A percentile compares a stretch with the other conserved stretches of the same genome.
Conservation (phyloP, 2,797 vertebrate species). For the Hippoglossus hippoglossus region DNA sequence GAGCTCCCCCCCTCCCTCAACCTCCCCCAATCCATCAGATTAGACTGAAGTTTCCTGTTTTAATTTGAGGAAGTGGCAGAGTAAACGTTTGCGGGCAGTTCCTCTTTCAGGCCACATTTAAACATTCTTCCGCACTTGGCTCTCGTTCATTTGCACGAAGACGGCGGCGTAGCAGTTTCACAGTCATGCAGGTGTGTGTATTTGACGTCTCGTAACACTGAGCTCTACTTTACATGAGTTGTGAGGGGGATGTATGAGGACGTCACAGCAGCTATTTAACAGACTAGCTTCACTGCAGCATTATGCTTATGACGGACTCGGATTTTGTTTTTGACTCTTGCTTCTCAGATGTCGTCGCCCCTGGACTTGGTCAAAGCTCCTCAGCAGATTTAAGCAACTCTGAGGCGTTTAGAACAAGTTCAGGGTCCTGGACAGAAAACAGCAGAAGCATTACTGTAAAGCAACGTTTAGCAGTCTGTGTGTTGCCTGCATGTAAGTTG, state of each 20-base stretch:
- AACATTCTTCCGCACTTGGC: conserved; percentile 66
- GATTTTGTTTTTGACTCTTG: neutral
- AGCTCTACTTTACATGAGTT: conserved; percentile 1
- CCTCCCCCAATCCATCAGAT: conserved; percentile 54
- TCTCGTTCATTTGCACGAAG: conserved; percentile 49
- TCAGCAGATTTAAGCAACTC: conserved; percentile 80
- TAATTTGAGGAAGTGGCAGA: conserved; percentile 84
- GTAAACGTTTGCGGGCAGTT: conserved; percentile 80
- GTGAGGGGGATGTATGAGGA: neutral
- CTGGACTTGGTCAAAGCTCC: conserved; percentile 91
- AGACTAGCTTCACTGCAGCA: neutral
- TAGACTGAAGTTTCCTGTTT: conserved; percentile 78
- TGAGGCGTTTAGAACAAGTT: conserved; percentile 91
- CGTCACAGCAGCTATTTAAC: neutral
- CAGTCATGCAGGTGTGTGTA: conserved; percentile 63
- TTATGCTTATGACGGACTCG: conserved; percentile 1
- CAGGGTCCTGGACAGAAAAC: conserved; percentile 76
- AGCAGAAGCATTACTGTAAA: neutral
- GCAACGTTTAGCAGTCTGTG: neutral
- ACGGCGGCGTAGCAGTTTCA: conserved; percentile 49
- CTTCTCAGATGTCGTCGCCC: conserved; percentile 65
- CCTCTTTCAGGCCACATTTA: conserved; percentile 83
- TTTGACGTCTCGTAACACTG: conserved; percentile 27
- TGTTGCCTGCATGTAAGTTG: neutral
- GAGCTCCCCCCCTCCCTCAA: no score